These are phyloP conservation scores for Hirtodrosophila duncani DNA, from an alignment of 2,888 invertebrate genomes.

Conservation along the genomic window DNA sequence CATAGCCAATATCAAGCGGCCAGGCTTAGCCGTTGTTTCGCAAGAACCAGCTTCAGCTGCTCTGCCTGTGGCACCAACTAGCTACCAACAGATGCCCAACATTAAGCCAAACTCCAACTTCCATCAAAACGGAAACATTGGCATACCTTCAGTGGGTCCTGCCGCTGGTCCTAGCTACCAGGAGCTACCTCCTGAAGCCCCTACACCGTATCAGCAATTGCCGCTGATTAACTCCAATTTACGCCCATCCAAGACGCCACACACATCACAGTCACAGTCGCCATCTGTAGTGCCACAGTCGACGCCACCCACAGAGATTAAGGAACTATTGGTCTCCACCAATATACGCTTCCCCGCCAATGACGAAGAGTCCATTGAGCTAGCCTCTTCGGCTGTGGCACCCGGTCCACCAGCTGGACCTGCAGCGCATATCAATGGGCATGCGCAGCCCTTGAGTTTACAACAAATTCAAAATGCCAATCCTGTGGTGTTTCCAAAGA, in stretches of 20 bases:
- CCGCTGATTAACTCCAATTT: conserved; percentile 59
- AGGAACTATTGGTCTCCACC: conserved; percentile 75
- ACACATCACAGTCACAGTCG: neutral
- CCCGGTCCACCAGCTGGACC: conserved; percentile 57
- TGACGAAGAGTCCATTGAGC: conserved; percentile 61
- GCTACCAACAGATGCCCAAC: conserved; percentile 40
- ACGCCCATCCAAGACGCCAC: conserved; percentile 31
- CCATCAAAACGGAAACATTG: conserved; percentile 51
- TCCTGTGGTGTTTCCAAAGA: conserved; percentile 75
- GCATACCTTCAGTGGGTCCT: neutral
- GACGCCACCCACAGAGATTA: conserved; percentile 58
- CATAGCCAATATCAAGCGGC: conserved; percentile 60
- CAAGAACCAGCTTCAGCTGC: conserved; percentile 23
- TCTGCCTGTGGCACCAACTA: conserved; percentile 7
- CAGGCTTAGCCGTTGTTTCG: conserved; percentile 13
- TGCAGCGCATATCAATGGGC: conserved; percentile 74
- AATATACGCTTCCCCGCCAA: conserved; percentile 77
- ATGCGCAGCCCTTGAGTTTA: conserved; percentile 75
- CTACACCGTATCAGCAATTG: conserved; percentile 70
- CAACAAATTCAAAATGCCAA: conserved; percentile 72
- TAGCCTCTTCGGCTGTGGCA: conserved; percentile 39
- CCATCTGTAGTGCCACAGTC: neutral
- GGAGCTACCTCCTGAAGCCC: conserved; percentile 64
- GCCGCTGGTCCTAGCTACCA: conserved; percentile 14
- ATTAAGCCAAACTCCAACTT: conserved; percentile 46